Conservation (phyloP, 2,113 vertebrate species). For the Scolopax mira region DNA sequence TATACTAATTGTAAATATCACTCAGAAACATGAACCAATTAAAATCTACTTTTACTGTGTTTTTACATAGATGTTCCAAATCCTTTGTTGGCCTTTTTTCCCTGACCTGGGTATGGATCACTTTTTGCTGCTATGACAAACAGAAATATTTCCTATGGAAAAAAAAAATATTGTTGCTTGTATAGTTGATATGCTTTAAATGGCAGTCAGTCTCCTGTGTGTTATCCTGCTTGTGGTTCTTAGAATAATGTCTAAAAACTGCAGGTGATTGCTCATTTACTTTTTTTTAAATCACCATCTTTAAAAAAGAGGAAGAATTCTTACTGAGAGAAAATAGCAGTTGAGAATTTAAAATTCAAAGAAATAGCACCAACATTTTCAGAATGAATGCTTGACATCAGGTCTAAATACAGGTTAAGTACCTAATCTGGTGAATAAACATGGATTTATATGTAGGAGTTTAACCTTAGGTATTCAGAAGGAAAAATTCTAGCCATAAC, state of each 20-base stretch:
- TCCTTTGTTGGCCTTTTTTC: background rate
- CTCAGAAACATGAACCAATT: background rate
- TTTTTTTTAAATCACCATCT: background rate
- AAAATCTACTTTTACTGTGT: background rate
- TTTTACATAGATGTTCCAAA: background rate
- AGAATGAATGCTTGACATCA: conserved; percentile 7
- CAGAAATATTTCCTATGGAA: background rate
- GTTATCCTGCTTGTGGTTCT: background rate
- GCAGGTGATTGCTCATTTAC: background rate
- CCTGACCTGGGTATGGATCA: background rate
- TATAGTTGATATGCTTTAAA: background rate
- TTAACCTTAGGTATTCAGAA: conserved; percentile 24
- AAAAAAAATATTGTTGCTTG: background rate
- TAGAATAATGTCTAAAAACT: background rate
- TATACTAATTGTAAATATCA: background rate
- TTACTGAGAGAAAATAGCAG: conserved; percentile 11
- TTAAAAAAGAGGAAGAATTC: background rate
- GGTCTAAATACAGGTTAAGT: conserved; percentile 36
- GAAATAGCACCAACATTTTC: conserved; percentile 33
- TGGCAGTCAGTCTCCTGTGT: background rate
- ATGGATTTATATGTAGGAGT: conserved; percentile 7
- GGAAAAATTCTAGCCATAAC: background rate
- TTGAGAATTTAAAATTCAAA: conserved; percentile 7
- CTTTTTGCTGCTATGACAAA: background rate
- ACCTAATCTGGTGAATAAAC: conserved; percentile 23